Evolutionary conservation across 2,797 vertebrate species (phyloP).

Genomic region (Clarias laeviceps): DNA sequence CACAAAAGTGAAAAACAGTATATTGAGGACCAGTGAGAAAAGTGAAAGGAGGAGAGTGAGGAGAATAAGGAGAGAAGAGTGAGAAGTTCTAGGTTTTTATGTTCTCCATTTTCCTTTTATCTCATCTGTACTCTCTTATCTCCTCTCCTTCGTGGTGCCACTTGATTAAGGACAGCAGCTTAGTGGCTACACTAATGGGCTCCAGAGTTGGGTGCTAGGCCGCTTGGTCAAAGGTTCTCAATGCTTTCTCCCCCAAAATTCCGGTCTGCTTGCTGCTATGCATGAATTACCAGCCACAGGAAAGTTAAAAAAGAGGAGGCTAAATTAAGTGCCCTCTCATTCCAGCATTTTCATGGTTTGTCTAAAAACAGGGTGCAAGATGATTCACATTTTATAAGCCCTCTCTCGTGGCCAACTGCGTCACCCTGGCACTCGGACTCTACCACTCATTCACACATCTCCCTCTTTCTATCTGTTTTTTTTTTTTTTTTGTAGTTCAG

Average conservation of each 20-base stretch:
- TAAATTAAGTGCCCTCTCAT: conserved; percentile 70
- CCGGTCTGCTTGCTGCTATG: conserved; percentile 62
- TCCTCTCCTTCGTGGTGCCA: conserved; percentile 41
- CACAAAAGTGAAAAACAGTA: conserved; percentile 3
- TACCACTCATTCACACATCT: conserved; percentile 59
- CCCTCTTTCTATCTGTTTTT: conserved; percentile 22
- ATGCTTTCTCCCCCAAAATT: conserved; percentile 52
- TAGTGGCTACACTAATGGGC: conserved; percentile 50
- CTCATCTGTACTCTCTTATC: conserved; percentile 32
- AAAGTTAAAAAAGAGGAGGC: conserved; percentile 63
- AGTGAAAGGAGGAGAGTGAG: not conserved
- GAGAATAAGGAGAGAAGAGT: conserved; percentile 14
- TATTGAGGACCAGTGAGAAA: not conserved
- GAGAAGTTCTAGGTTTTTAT: conserved; percentile 10
- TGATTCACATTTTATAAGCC: conserved; percentile 70
- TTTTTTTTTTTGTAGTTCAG: not conserved
- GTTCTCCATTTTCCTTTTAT: conserved; percentile 17
- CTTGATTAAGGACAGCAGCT: conserved; percentile 48
- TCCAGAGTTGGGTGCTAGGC: conserved; percentile 49
- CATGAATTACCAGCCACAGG: conserved; percentile 64
- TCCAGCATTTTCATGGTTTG: conserved; percentile 70
- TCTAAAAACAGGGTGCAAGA: conserved; percentile 68
- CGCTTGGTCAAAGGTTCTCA: conserved; percentile 47
- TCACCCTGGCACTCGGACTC: conserved; percentile 58
- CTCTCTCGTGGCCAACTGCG: conserved; percentile 61